These are phyloP conservation scores for Arizona elegans DNA, from an alignment of 2,113 vertebrate species.

Conservation along the genomic window DNA sequence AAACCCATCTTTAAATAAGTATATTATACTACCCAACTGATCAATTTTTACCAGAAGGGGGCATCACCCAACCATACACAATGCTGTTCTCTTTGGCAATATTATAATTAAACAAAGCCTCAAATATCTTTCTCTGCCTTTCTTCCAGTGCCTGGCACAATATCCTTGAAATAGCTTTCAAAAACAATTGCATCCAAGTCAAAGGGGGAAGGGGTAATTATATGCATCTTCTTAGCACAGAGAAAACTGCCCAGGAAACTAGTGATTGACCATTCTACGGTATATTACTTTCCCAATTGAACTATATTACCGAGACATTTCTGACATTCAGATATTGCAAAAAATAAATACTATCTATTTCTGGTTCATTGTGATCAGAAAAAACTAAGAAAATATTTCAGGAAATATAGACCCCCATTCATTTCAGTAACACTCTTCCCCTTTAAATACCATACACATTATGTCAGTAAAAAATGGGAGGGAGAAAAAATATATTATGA, in stretches of 20 bases:
- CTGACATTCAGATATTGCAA: background rate
- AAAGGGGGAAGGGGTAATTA: background rate
- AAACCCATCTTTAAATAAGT: background rate
- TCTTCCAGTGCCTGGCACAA: conserved; percentile 2
- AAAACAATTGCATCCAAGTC: conserved; percentile 19
- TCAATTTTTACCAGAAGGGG: background rate
- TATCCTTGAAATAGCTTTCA: conserved; percentile 15
- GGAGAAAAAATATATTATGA: background rate
- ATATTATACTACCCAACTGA: background rate
- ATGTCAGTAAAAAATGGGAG: background rate
- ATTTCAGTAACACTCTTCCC: background rate
- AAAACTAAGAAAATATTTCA: background rate
- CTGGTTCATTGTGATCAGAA: background rate
- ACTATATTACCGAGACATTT: background rate
- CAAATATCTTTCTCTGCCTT: background rate
- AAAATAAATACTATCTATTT: background rate
- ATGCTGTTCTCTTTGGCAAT: background rate
- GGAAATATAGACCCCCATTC: background rate
- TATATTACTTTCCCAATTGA: background rate
- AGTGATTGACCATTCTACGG: background rate
- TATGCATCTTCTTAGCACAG: background rate
- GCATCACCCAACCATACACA: background rate
- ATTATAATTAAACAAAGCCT: background rate
- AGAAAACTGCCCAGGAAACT: background rate
- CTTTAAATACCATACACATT: background rate